Conservation (phyloP, 2,797 vertebrate species). For the Dendrocincla tyrannina region DNA sequence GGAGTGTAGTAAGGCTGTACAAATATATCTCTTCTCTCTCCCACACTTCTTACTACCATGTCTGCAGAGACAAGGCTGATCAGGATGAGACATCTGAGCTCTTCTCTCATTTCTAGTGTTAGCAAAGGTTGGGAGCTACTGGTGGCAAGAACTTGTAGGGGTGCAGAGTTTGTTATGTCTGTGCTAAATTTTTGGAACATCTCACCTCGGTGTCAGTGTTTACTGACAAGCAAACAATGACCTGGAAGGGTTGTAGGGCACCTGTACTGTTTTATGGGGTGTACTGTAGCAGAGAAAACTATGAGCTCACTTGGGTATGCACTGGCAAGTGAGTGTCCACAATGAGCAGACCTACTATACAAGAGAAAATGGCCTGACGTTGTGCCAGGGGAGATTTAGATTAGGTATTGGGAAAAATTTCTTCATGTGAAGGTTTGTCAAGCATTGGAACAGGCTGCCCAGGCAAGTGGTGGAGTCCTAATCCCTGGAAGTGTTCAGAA, state of each 20-base stretch:
- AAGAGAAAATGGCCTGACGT: fast-evolving
- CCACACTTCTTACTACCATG: fast-evolving
- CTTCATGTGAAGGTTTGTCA: not conserved
- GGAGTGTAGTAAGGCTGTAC: not conserved
- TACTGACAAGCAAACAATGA: not conserved
- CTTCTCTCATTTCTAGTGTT: not conserved
- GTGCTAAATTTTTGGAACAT: not conserved
- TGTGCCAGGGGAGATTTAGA: not conserved
- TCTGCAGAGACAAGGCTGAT: not conserved
- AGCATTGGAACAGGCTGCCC: not conserved
- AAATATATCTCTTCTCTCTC: not conserved
- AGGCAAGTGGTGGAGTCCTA: fast-evolving
- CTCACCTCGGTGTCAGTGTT: fast-evolving
- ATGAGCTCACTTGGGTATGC: not conserved
- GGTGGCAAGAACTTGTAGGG: not conserved
- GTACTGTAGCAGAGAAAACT: not conserved
- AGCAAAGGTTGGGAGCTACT: not conserved
- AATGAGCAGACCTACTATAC: not conserved
- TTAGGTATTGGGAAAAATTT: not conserved
- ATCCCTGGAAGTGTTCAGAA: not conserved
- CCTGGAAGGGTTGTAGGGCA: not conserved
- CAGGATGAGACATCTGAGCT: not conserved
- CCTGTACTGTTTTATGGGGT: not conserved
- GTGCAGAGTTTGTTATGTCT: not conserved
- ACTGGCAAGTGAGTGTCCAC: not conserved